phyloP scores from a whole-genome alignment of 2,888 invertebrate genomes.

The Dasypolia templi region DNA sequence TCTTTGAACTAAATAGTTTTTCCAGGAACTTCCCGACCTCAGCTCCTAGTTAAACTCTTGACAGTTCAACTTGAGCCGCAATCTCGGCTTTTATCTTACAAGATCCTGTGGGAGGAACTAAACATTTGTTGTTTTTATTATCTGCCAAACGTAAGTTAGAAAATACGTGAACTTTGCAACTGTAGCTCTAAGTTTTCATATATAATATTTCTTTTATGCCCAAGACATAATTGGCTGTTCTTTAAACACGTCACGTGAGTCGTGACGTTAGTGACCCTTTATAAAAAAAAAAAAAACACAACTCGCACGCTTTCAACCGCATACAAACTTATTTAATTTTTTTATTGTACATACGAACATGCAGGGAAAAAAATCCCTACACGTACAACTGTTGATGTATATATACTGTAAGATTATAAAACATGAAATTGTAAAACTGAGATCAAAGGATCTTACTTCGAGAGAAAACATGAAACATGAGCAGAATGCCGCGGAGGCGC shows the following conservation, averaged over 20 bases:
- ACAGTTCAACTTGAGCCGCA: conserved; percentile 50
- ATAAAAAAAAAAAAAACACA: no score
- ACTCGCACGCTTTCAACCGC: background rate
- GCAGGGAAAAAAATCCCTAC: conserved; percentile 39
- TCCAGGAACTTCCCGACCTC: conserved; percentile 54
- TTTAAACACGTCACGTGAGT: conserved; percentile 11
- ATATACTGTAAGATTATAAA: conserved; percentile 53
- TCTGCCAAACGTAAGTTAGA: conserved; percentile 2
- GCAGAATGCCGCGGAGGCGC: conserved; percentile 24
- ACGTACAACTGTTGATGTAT: conserved; percentile 52
- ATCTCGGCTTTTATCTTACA: conserved; percentile 34
- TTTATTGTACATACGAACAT: conserved; percentile 53
- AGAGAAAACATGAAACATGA: conserved; percentile 38
- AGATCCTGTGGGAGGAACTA: conserved; percentile 18
- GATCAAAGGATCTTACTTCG: conserved; percentile 42
- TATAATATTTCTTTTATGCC: no score
- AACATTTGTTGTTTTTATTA: conserved; percentile 36
- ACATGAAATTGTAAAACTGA: conserved; percentile 48
- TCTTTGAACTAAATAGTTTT: conserved; percentile 66
- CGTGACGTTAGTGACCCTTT: no score
- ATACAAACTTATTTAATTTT: conserved; percentile 55
- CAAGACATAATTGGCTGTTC: no score
- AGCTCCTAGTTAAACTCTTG: conserved; percentile 63
- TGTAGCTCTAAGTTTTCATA: background rate
- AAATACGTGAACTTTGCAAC: conserved; percentile 5